Evolutionary conservation across 1,140 invertebrate species (phyloP).

Genomic region (Pseudomyrmex pallidus): DNA sequence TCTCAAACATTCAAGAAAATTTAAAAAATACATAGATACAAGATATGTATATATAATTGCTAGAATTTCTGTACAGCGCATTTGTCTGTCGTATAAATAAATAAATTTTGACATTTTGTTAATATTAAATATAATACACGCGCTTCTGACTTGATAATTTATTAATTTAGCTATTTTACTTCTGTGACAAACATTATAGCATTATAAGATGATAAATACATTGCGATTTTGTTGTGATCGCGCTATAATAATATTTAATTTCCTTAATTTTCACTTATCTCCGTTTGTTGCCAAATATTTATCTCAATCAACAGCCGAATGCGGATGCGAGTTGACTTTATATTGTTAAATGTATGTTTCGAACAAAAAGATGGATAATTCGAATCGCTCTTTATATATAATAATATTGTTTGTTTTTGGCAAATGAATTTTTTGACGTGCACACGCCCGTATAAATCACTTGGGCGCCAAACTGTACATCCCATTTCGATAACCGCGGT

Average conservation of each 20-base stretch:
- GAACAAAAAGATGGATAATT: slow-evolving; percentile 23
- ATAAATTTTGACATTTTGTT: background rate
- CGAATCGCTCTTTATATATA: slow-evolving; percentile 55
- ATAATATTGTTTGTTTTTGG: slow-evolving; percentile 58
- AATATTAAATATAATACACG: background rate
- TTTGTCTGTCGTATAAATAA: background rate
- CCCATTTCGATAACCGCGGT: slow-evolving; percentile 50
- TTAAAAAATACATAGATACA: background rate
- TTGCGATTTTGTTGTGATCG: background rate
- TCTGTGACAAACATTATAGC: background rate
- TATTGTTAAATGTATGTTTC: slow-evolving; percentile 26
- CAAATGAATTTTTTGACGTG: slow-evolving; percentile 54
- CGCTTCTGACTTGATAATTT: slow-evolving; percentile 1
- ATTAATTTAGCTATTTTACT: slow-evolving; percentile 20
- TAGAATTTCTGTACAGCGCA: background rate
- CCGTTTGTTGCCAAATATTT: slow-evolving; percentile 10
- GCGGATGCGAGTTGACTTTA: slow-evolving; percentile 3
- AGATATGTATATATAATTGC: background rate
- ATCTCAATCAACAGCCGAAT: slow-evolving; percentile 1
- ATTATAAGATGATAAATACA: slow-evolving; percentile 19
- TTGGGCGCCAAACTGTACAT: slow-evolving; percentile 54
- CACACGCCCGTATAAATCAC: slow-evolving; percentile 48
- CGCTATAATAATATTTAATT: slow-evolving; percentile 22
- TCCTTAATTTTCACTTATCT: slow-evolving; percentile 36
- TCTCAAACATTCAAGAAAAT: background rate